Evolutionary conservation across 2,888 invertebrate genomes (phyloP).

Genomic region (Carpatolechia fugitivella): DNA sequence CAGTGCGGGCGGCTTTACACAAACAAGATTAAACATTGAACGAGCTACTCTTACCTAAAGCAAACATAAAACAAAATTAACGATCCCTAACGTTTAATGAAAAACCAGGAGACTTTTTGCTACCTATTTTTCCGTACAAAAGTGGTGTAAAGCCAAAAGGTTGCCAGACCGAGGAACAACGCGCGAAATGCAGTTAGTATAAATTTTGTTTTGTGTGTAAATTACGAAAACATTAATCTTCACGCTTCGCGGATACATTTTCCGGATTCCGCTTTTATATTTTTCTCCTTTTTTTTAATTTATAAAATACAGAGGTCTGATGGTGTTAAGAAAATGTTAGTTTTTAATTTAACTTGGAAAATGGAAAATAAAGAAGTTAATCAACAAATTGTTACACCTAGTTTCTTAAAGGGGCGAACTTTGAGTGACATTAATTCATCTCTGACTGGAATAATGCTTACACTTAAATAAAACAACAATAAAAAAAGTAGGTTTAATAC

Average conservation of each 20-base stretch:
- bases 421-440: too few relatives aligned
- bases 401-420: too few relatives aligned
- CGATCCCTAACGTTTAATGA: too few relatives aligned
- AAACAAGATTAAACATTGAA: too few relatives aligned
- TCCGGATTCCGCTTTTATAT: slow-evolving; percentile 11
- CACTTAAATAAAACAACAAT: too few relatives aligned
- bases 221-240: slow-evolving; percentile 19
- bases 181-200: slow-evolving; percentile 6
- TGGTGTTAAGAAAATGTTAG: not conserved
- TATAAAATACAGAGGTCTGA: not conserved
- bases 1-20: too few relatives aligned
- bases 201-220: slow-evolving; percentile 14
- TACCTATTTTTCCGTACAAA: not conserved
- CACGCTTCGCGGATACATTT: slow-evolving; percentile 7
- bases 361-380: not conserved
- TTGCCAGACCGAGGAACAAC: not conserved
- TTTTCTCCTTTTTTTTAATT: slow-evolving; percentile 1
- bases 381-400: too few relatives aligned
- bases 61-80: too few relatives aligned
- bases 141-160: not conserved
- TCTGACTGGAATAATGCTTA: too few relatives aligned
- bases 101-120: not conserved
- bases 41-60: too few relatives aligned
- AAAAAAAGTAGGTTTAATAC: too few relatives aligned
- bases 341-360: not conserved